Base-by-base conservation (phyloP, 2,888 invertebrate species). In the Ormyrus thymus region DNA sequence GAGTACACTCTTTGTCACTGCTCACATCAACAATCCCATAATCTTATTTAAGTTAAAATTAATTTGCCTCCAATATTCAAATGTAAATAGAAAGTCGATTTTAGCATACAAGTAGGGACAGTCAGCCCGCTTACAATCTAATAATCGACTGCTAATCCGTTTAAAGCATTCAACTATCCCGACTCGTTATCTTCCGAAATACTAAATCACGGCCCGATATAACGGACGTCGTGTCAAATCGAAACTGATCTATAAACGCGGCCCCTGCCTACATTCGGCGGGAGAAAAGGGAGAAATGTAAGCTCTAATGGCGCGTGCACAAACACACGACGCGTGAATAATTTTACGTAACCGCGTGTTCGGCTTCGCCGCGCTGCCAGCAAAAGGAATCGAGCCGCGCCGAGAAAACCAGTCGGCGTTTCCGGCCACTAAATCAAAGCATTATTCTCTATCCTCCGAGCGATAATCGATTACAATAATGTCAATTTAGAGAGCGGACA, bases 181-280 rank as follows among this genome's bases (percentile, higher is more conserved):
- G 50, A 29, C 53, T 29, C 61, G 13, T 72, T 79, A 69, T 62
- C 58, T 45, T 53, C 53, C n/a, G 53, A 65, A 71, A 65, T 65
- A 13, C 53, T 77, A 70, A 77, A 74, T 80, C 69, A 70, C 43
- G 29, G n/a, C 43, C 7, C 69, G 66, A 73, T 15, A 68, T 51
- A 69, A 46, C 43, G 50, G 66, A 43, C 13, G 7, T 46, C 10
- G 45, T 11, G 65, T 72, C 70, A 66, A 71, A 72, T 69, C 48
- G 65, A 71, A 74, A 74, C 62, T 53, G 66, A 77, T 73, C 80
- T 62, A 71, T 74, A 80, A 72, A 80, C 77, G 62, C 9, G 64
- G 43, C 64, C 53, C 13, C 58, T 46, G 43, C 7, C 56, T 15
- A 9, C 29, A 29, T 29, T 29, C 29, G 8, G 10, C 29, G 7